phyloP scores from a whole-genome alignment of 1,140 invertebrate genomes.

The Agrypnia vestita region DNA sequence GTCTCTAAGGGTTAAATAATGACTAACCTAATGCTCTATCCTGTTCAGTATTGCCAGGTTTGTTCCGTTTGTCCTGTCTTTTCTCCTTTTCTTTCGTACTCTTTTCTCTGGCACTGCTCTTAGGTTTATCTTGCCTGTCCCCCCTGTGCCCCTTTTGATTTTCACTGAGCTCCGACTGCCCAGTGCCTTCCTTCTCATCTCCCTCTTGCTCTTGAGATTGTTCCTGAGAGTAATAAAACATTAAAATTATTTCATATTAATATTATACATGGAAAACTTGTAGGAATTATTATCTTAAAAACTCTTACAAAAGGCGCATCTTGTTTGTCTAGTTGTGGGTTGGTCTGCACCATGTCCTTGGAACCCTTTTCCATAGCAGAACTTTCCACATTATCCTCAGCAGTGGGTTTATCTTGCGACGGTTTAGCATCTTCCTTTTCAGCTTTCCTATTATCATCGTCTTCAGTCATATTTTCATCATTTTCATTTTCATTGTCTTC shows the following conservation, averaged over 20 bases:
- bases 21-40: slow-evolving; percentile 76
- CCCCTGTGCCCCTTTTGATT: slow-evolving; percentile 77
- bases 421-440: slow-evolving; percentile 74
- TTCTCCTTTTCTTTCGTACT: slow-evolving; percentile 63
- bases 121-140: slow-evolving; percentile 67
- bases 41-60: slow-evolving; percentile 75
- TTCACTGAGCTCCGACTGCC: slow-evolving; percentile 76
- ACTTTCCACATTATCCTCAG: slow-evolving; percentile 70
- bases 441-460: slow-evolving; percentile 84
- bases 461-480: slow-evolving; percentile 68
- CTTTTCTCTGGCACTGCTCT: slow-evolving; percentile 62
- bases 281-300: neutral
- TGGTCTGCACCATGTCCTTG: slow-evolving; percentile 73
- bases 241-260: slow-evolving; percentile 6
- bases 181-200: slow-evolving; percentile 76
- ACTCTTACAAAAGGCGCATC: slow-evolving; percentile 73
- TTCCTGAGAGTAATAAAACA: slow-evolving; percentile 63
- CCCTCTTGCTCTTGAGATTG: slow-evolving; percentile 72
- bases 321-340: slow-evolving; percentile 74
- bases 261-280: no score
- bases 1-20: no score
- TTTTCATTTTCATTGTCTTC: slow-evolving; percentile 72
- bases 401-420: slow-evolving; percentile 74
- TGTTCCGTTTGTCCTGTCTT: slow-evolving; percentile 68
- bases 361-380: slow-evolving; percentile 68